Conservation (phyloP, 2,888 invertebrate species). For the Cephus runcator region DNA sequence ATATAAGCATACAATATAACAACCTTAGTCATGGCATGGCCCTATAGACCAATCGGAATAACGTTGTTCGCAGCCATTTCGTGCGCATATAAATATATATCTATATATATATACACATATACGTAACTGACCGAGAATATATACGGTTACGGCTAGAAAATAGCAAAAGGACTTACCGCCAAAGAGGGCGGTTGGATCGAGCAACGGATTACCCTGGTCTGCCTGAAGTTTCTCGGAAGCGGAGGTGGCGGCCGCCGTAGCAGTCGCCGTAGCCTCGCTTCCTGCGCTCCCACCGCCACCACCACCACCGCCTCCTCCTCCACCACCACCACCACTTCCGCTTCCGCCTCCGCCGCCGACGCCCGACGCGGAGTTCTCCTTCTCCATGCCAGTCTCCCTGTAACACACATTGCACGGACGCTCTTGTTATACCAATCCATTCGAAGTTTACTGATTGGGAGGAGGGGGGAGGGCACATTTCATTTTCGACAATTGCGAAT, state of each 20-base stretch:
- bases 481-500: too few relatives aligned
- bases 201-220: conserved; percentile 73
- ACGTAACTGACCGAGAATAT: too few relatives aligned
- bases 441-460: conserved; percentile 37
- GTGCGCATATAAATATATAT: too few relatives aligned
- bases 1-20: too few relatives aligned
- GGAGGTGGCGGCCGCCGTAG: conserved; percentile 63
- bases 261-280: conserved; percentile 67
- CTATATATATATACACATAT: too few relatives aligned
- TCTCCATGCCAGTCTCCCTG: conserved; percentile 73
- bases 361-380: conserved; percentile 74
- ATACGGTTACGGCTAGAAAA: too few relatives aligned
- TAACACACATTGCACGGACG: conserved; percentile 3
- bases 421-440: conserved; percentile 14
- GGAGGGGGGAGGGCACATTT: conserved; percentile 18
- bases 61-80: too few relatives aligned
- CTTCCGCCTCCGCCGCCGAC: conserved; percentile 68
- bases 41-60: too few relatives aligned
- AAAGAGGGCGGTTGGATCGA: conserved; percentile 84
- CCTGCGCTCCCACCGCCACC: conserved; percentile 67
- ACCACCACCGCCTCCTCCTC: conserved; percentile 68
- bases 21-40: too few relatives aligned
- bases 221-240: conserved; percentile 72
- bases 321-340: conserved; percentile 68
- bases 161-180: conserved; percentile 68